A percentile compares a stretch with the other conserved stretches of the same genome.
These are phyloP conservation scores for Indri indri DNA, from an alignment of 2,113 vertebrate genomes.

Conservation along the genomic window DNA sequence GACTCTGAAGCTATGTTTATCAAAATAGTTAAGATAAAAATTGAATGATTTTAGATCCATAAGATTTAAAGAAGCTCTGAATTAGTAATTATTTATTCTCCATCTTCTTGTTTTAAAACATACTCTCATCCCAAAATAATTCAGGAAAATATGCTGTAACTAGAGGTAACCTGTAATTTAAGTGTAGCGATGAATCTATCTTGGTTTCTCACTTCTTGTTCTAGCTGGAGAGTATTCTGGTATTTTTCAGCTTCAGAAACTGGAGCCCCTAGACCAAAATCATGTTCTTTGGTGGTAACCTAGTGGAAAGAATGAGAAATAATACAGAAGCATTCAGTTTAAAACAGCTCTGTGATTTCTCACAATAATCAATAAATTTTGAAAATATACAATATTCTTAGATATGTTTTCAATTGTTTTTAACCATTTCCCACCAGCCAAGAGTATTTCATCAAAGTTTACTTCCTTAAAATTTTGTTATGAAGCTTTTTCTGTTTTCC, in stretches of 20 bases:
- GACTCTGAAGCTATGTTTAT: neutral
- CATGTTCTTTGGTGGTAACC: slow-evolving; percentile 80
- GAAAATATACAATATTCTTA: slow-evolving; percentile 20
- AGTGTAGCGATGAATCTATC: slow-evolving; percentile 75
- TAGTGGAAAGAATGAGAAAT: slow-evolving; percentile 52
- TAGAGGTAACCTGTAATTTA: slow-evolving; percentile 77
- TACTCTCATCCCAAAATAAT: slow-evolving; percentile 2
- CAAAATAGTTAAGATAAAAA: slow-evolving; percentile 44
- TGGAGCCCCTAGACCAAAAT: slow-evolving; percentile 76
- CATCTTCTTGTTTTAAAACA: slow-evolving; percentile 53
- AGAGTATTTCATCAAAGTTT: slow-evolving; percentile 7
- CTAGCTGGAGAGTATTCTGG: slow-evolving; percentile 74
- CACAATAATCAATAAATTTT: neutral
- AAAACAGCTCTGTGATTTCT: slow-evolving; percentile 37
- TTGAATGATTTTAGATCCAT: slow-evolving; percentile 25
- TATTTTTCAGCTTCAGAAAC: slow-evolving; percentile 77
- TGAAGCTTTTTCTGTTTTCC: neutral
- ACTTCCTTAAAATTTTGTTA: slow-evolving; percentile 13
- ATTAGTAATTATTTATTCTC: slow-evolving; percentile 41
- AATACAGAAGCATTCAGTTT: neutral
- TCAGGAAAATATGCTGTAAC: slow-evolving; percentile 25
- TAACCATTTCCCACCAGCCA: neutral
- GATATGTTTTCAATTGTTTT: slow-evolving; percentile 19
- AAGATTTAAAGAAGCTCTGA: slow-evolving; percentile 26
- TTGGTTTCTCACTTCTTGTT: slow-evolving; percentile 78